phyloP scores from a whole-genome alignment of 2,113 vertebrate species.

The Edolisoma coerulescens region DNA sequence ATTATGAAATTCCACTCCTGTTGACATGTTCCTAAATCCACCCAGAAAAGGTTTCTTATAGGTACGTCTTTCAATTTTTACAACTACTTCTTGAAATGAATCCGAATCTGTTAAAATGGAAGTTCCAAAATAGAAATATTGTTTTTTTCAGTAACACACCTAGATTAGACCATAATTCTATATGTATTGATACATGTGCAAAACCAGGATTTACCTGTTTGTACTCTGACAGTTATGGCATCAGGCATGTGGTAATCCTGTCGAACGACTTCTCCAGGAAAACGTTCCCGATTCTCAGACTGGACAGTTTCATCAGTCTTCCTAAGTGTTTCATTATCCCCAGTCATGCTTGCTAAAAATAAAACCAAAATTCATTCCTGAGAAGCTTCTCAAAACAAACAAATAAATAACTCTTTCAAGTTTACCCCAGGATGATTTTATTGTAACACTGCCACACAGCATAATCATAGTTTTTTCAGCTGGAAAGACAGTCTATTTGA shows the following conservation, averaged over 20 bases:
- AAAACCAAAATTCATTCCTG: background rate
- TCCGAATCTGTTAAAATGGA: constrained; percentile 63
- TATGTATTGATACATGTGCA: background rate
- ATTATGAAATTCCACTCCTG: constrained; percentile 85
- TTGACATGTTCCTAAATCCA: constrained; percentile 84
- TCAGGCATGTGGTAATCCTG: constrained; percentile 74
- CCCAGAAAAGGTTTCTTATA: constrained; percentile 86
- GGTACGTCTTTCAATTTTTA: constrained; percentile 80
- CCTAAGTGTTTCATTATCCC: constrained; percentile 69
- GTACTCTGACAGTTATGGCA: constrained; percentile 80
- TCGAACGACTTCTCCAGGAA: constrained; percentile 56
- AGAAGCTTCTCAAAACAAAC: background rate
- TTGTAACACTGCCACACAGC: background rate
- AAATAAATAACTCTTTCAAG: background rate
- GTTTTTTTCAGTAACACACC: background rate
- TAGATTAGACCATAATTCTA: background rate
- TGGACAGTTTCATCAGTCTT: constrained; percentile 69
- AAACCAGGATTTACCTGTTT: constrained; percentile 70
- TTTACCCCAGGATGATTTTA: background rate
- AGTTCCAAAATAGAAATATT: background rate
- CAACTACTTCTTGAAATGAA: constrained; percentile 72
- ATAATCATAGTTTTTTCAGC: background rate
- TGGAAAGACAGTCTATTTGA: background rate
- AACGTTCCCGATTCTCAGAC: constrained; percentile 69
- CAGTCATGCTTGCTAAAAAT: constrained; percentile 69